phyloP scores from a whole-genome alignment of 2,797 vertebrate genomes.

The Alcedo atthis region DNA sequence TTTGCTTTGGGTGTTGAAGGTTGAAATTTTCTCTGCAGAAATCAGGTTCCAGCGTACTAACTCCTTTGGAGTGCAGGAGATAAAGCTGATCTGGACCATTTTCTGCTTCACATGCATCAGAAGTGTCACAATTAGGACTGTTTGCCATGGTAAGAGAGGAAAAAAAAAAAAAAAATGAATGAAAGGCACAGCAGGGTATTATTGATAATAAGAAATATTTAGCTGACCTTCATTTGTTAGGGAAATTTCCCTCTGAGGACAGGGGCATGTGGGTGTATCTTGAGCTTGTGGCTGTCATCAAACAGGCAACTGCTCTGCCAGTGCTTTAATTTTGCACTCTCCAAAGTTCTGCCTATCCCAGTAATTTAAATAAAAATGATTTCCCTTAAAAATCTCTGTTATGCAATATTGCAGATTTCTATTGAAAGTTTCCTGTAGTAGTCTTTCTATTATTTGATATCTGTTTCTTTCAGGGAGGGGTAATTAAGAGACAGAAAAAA shows the following conservation, averaged over 20 bases:
- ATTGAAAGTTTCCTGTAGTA: not conserved
- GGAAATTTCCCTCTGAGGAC: not conserved
- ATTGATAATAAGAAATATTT: not conserved
- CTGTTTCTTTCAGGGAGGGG: not conserved
- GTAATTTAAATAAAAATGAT: not conserved
- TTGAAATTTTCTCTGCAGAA: not conserved
- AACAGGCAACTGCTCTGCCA: not conserved
- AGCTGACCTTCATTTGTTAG: not conserved
- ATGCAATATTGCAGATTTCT: not conserved
- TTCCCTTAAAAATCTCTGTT: not conserved
- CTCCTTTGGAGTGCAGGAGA: not conserved
- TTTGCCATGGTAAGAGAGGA: not conserved
- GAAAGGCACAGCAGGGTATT: not conserved
- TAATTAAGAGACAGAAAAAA: slow-evolving; percentile 26
- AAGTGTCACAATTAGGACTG: not conserved
- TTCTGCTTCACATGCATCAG: not conserved
- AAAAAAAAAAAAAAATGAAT: not conserved
- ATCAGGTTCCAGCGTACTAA: not conserved
- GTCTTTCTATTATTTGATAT: not conserved
- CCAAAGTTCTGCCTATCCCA: not conserved
- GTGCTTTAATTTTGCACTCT: not conserved
- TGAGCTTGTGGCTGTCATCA: not conserved
- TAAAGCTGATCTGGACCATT: not conserved
- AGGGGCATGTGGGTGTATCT: not conserved
- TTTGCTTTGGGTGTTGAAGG: not conserved